Conservation (phyloP, 2,888 invertebrate species). For the Dynastes grantii region DNA sequence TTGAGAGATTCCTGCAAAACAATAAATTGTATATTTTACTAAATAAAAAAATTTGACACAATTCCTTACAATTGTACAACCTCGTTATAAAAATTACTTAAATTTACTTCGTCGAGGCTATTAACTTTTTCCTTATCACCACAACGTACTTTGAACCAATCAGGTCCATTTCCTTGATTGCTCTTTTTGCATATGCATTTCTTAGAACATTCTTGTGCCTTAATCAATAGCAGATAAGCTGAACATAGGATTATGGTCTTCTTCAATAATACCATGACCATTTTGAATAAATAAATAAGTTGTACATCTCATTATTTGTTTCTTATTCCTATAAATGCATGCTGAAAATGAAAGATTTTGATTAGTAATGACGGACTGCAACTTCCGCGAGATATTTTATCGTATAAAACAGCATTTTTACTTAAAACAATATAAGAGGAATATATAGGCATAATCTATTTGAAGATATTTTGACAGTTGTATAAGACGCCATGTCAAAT, state of each 20-base stretch:
- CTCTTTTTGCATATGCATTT: conserved; percentile 75
- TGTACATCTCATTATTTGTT: conserved; percentile 46
- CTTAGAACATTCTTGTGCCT: conserved; percentile 70
- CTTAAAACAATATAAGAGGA: conserved; percentile 31
- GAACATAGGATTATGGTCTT: conserved; percentile 35
- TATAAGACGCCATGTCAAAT: conserved; percentile 39
- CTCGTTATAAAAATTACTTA: conserved; percentile 75
- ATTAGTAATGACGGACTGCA: neutral
- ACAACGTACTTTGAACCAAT: conserved; percentile 77
- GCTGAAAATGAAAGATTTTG: conserved; percentile 9
- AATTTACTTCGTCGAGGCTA: conserved; percentile 77
- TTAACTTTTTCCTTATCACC: conserved; percentile 75
- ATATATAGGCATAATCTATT: conserved; percentile 38
- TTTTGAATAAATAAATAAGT: conserved; percentile 50
- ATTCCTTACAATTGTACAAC: conserved; percentile 79
- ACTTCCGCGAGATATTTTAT: neutral
- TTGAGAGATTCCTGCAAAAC: conserved; percentile 77
- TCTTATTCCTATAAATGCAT: conserved; percentile 18
- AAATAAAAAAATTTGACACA: conserved; percentile 1
- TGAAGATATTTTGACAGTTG: conserved; percentile 36
- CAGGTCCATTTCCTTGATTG: conserved; percentile 71
- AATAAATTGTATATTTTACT: conserved; percentile 52
- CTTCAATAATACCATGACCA: conserved; percentile 51
- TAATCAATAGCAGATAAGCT: conserved; percentile 24
- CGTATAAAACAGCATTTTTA: neutral